These are phyloP conservation scores for Rhagonycha lutea DNA, from an alignment of 2,888 invertebrate species.

Conservation along the genomic window DNA sequence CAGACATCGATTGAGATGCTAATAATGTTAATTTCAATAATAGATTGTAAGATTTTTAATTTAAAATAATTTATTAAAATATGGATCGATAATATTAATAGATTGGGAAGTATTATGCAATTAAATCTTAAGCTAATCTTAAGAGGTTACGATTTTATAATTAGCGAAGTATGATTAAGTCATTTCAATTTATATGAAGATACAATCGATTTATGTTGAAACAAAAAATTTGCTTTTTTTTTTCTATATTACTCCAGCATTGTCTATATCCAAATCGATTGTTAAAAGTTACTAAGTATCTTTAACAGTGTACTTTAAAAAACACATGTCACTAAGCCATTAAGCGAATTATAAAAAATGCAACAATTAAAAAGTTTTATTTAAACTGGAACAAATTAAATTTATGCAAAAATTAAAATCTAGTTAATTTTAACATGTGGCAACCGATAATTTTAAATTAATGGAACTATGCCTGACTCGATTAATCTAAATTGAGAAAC, in stretches of 20 bases:
- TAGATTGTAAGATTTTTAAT: conserved; percentile 41
- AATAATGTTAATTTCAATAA: conserved; percentile 45
- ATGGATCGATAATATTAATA: not conserved
- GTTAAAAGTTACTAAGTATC: not conserved
- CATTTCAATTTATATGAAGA: not conserved
- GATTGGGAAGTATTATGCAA: not conserved
- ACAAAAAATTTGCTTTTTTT: not conserved
- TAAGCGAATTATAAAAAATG: not conserved
- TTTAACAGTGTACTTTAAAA: not conserved
- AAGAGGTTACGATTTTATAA: not conserved
- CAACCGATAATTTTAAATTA: not conserved
- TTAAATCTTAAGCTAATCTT: not conserved
- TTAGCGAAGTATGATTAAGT: not conserved
- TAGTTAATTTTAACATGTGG: conserved; percentile 15
- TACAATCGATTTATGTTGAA: not conserved
- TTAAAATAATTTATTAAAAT: conserved; percentile 23
- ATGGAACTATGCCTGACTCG: not conserved
- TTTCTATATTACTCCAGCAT: not conserved
- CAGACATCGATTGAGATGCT: conserved; percentile 47
- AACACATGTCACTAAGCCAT: not conserved
- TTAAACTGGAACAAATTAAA: not conserved
- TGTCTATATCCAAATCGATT: not conserved
- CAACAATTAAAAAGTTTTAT: not conserved
- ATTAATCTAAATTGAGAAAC: not conserved
- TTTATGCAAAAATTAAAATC: not conserved